Conservation (phyloP, 2,113 vertebrate genomes). For the Megaceryle torquata region DNA sequence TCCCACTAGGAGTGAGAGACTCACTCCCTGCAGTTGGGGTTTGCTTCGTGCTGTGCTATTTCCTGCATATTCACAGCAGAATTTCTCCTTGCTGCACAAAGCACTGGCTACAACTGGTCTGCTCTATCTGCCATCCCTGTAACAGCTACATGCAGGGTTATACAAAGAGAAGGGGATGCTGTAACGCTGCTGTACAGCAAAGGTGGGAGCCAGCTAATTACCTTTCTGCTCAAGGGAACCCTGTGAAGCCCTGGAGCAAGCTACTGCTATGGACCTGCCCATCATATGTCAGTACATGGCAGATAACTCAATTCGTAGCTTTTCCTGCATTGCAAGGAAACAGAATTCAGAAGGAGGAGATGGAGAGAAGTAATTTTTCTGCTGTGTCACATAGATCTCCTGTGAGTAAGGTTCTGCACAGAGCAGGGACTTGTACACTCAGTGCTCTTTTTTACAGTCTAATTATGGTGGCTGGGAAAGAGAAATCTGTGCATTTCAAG, state of each 20-base stretch:
- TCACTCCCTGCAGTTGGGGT: neutral
- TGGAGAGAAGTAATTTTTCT: neutral
- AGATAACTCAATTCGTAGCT: neutral
- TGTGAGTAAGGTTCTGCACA: neutral
- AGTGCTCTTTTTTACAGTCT: neutral
- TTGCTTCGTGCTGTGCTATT: neutral
- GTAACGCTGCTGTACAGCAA: neutral
- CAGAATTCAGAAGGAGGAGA: neutral
- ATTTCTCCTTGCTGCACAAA: neutral
- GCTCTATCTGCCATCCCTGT: neutral
- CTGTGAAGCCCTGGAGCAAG: neutral
- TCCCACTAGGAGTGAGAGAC: neutral
- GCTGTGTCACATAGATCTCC: neutral
- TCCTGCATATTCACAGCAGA: neutral
- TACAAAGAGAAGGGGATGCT: neutral
- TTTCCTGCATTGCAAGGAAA: neutral
- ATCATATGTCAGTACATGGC: neutral
- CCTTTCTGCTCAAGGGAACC: neutral
- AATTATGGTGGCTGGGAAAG: neutral
- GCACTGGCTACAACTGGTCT: neutral
- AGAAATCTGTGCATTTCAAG: neutral
- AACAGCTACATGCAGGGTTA: neutral
- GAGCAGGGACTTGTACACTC: neutral
- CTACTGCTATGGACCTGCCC: fast-evolving
- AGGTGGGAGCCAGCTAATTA: neutral